These are phyloP conservation scores for Polylopha cassiicola DNA, from an alignment of 2,888 invertebrate species.

Conservation along the genomic window DNA sequence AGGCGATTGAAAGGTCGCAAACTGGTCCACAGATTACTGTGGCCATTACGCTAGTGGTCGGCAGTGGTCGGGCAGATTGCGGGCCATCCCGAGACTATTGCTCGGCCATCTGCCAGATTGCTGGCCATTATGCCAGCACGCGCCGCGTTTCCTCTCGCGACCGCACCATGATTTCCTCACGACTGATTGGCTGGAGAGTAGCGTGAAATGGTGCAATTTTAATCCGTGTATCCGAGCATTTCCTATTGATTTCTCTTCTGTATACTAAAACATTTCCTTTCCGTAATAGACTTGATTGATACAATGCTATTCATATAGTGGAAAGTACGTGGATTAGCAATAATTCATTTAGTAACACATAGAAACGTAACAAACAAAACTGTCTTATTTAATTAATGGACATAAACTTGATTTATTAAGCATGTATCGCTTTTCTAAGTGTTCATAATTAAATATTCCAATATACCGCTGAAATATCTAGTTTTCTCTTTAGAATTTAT, in stretches of 20 bases:
- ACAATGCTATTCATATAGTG: too few relatives aligned
- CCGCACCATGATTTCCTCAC: conserved; percentile 33
- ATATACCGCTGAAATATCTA: too few relatives aligned
- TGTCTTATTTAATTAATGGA: too few relatives aligned
- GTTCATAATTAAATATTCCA: too few relatives aligned
- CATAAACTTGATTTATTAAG: too few relatives aligned
- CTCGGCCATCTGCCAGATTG: conserved; percentile 50
- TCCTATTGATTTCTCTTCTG: conserved; percentile 27
- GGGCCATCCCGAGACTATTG: conserved; percentile 21
- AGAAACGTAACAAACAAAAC: too few relatives aligned
- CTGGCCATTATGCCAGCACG: conserved; percentile 51
- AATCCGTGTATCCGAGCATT: conserved; percentile 8
- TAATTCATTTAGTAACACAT: too few relatives aligned
- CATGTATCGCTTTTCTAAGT: too few relatives aligned
- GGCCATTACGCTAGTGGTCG: conserved; percentile 45
- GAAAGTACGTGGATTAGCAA: too few relatives aligned
- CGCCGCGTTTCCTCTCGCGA: conserved; percentile 35
- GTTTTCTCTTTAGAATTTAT: conserved; percentile 6
- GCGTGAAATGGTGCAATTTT: conserved; percentile 38
- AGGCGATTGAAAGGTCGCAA: conserved; percentile 47
- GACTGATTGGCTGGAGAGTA: conserved; percentile 33
- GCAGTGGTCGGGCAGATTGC: conserved; percentile 47
- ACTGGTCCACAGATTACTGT: conserved; percentile 44
- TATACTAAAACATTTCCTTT: conserved; percentile 18
- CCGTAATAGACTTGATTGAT: too few relatives aligned